Evolutionary conservation across 2,113 vertebrate species (phyloP).

Genomic region (Campylomormyrus tamandua): DNA sequence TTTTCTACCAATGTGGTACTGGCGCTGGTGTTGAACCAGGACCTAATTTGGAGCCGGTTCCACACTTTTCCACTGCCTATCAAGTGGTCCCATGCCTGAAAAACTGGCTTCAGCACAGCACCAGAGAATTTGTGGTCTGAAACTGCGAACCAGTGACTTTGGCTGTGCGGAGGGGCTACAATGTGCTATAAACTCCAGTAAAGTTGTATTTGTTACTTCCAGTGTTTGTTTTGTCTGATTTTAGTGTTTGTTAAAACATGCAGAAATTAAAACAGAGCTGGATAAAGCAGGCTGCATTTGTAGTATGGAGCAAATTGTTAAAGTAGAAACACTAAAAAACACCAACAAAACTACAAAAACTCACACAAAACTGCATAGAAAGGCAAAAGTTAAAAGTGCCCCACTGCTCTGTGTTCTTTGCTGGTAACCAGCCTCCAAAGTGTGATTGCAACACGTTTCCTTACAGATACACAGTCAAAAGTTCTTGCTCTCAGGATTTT

Average conservation of each 20-base stretch:
- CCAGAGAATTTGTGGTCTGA: neutral
- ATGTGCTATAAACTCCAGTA: neutral
- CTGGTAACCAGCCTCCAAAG: too few species aligned
- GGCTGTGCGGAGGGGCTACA: neutral
- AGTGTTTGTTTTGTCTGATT: neutral
- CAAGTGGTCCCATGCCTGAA: neutral
- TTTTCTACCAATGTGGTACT: too few species aligned
- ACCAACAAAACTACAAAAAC: neutral
- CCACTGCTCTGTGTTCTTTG: too few species aligned
- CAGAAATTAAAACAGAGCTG: neutral
- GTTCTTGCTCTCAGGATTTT: too few species aligned
- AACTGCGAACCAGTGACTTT: neutral
- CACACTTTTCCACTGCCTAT: neutral
- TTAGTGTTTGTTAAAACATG: neutral
- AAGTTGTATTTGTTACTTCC: neutral
- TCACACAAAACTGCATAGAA: neutral
- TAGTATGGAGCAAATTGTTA: neutral
- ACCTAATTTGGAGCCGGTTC: neutral
- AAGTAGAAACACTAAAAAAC: neutral
- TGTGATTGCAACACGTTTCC: too few species aligned
- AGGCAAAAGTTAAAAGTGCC: too few species aligned
- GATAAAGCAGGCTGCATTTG: neutral
- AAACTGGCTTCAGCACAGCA: neutral
- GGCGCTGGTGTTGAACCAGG: neutral
- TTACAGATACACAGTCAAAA: too few species aligned